Percentiles rank a stretch among this genome's conserved stretches.
Conservation (phyloP, 2,113 vertebrate species). For the Hyperopisus bebe region DNA sequence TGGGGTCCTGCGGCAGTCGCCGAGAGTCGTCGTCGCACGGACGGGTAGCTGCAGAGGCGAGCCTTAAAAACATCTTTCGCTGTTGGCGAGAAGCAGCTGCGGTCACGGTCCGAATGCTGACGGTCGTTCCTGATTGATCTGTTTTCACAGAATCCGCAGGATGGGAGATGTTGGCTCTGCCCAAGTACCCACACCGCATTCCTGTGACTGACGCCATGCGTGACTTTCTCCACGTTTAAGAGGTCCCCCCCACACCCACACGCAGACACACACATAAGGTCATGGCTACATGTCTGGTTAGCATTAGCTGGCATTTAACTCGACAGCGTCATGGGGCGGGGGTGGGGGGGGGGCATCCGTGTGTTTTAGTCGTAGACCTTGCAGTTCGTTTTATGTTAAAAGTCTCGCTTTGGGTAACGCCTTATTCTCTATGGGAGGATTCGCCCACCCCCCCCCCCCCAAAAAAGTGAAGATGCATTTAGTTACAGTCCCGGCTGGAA, state of each 20-base stretch:
- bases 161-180: neutral
- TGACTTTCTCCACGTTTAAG: neutral
- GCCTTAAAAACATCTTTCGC: constrained; percentile 11
- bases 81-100: constrained; percentile 9
- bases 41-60: neutral
- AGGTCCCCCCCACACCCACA: neutral
- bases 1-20: neutral
- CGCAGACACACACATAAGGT: neutral
- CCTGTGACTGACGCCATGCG: neutral
- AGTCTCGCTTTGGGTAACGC: neutral
- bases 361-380: neutral
- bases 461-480: constrained; percentile 12
- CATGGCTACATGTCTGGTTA: neutral
- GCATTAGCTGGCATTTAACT: constrained; percentile 2
- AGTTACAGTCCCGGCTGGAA: neutral
- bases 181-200: neutral
- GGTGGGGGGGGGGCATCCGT: neutral
- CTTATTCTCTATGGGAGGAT: neutral
- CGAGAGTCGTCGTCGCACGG: neutral
- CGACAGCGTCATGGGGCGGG: neutral
- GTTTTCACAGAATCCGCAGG: neutral
- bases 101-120: neutral
- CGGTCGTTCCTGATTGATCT: neutral
- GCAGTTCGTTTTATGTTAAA: neutral
- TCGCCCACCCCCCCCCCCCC: neutral